Base-by-base conservation (phyloP, 1,140 invertebrate species). In the Zaprionus gabonicus region DNA sequence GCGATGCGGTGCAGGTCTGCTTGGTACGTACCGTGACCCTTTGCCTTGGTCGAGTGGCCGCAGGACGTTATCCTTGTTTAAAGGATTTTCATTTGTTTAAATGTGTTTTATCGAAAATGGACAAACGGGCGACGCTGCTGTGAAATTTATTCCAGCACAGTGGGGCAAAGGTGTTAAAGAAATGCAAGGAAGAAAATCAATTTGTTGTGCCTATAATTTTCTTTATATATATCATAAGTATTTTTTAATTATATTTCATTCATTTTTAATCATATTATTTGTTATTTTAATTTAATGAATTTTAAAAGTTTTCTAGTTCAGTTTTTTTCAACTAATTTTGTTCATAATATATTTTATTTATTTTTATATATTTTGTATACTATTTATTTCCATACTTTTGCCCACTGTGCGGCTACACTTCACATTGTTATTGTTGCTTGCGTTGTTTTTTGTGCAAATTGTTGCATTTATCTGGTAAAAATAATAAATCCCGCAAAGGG, bases 401-500 rank as follows among this genome's bases (percentile, higher is more conserved):
- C 10, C 73, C 84, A 87, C 84, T 87, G 78, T 87, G 27, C 63
- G n/a, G 46, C 65, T 57, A 78, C 81, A 75, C 83, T 80, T 88
- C 84, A 88, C 78, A 80, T 81, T 66, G 74, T 58, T 65, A 69
- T 44, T 74, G 73, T 70, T 68, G 62, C 51, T 81, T 53, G 53
- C 81, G 58, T 66, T 71, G 68, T 44, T 63, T 62, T 60, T 90
- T 81, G 80, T 90, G 86, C 85, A 85, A 90, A 90, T 90, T 90
- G 85, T 90, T 90, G 85, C 85, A 90, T 90, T 90, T 90, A 90
- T 91, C 85, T 90, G 85, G 85, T 91, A 90, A 90, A 90, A 90
- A 90, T 90, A 90, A 90, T 90, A 90, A 90, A 90, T 90, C 85
- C 76, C 55, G 71, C 57, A 68, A 78, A 82, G 81, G 78, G 85